Conservation (phyloP, 2,113 vertebrate species). For the Parus major region DNA sequence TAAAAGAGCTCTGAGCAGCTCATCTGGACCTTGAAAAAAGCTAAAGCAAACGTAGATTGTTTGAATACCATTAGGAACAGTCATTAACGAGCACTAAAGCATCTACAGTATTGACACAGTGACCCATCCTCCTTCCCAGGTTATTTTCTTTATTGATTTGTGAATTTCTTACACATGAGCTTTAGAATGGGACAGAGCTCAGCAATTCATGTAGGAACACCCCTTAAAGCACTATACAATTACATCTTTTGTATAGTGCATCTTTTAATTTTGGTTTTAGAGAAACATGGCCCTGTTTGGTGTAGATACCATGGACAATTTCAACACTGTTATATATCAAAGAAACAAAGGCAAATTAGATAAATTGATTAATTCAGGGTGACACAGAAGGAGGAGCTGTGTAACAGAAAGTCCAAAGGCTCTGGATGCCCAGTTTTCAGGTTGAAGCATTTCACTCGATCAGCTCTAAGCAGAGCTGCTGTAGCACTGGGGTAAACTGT, state of each 20-base stretch:
- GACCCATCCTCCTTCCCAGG: not conserved
- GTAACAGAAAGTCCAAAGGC: not conserved
- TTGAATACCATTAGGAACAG: slow-evolving; percentile 26
- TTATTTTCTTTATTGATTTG: slow-evolving; percentile 42
- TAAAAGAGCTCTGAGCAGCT: slow-evolving; percentile 46
- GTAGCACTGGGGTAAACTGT: not conserved
- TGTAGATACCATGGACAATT: not conserved
- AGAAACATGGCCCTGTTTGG: not conserved
- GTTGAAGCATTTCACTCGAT: not conserved
- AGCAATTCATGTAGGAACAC: not conserved
- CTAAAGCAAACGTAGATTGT: slow-evolving; percentile 44
- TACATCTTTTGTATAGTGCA: not conserved
- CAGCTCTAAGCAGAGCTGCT: not conserved
- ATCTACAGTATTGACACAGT: not conserved
- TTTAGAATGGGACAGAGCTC: not conserved
- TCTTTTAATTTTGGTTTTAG: slow-evolving; percentile 6
- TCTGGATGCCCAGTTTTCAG: not conserved
- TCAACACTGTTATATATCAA: not conserved
- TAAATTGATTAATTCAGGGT: not conserved
- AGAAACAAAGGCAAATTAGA: not conserved
- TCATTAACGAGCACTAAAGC: slow-evolving; percentile 38
- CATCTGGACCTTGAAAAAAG: slow-evolving; percentile 48
- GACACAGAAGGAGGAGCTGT: not conserved
- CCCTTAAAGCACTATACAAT: not conserved
- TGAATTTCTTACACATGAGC: not conserved